phyloP scores from a whole-genome alignment of 2,888 invertebrate species.

The Heliconius erato region DNA sequence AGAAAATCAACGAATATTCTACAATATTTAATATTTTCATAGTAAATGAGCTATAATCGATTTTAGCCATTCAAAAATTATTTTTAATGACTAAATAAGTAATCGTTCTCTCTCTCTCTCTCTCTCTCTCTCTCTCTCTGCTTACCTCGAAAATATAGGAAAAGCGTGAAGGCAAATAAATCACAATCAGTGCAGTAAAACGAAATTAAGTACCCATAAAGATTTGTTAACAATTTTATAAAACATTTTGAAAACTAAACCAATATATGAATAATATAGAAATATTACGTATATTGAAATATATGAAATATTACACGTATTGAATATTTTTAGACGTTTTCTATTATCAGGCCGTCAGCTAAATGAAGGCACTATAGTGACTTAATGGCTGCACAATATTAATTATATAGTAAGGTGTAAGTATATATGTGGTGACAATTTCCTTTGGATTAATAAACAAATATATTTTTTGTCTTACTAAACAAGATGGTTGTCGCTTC shows the following conservation, averaged over 20 bases:
- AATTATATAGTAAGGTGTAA: not conserved
- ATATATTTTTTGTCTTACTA: no score
- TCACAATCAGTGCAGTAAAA: not conserved
- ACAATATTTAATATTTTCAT: not conserved
- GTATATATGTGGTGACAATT: no score
- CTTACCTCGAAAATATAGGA: not conserved
- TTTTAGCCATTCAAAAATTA: not conserved
- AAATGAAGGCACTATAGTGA: not conserved
- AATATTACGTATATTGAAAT: not conserved
- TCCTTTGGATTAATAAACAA: no score
- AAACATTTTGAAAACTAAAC: not conserved
- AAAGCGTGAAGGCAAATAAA: not conserved
- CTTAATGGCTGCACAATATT: not conserved
- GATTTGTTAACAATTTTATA: not conserved
- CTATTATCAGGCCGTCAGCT: not conserved
- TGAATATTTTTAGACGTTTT: not conserved
- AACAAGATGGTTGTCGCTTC: no score
- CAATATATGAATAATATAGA: not conserved
- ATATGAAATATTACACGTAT: no score
- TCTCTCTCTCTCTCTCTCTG: not conserved
- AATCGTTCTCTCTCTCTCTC: not conserved
- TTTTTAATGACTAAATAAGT: not conserved
- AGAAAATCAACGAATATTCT: not conserved
- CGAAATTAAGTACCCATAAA: not conserved
- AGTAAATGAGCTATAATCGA: not conserved